Evolutionary conservation across 2,797 vertebrate species (phyloP), one percentile per base, ranked within the genome.

Genomic region (Malacoctenus gilli): DNA sequence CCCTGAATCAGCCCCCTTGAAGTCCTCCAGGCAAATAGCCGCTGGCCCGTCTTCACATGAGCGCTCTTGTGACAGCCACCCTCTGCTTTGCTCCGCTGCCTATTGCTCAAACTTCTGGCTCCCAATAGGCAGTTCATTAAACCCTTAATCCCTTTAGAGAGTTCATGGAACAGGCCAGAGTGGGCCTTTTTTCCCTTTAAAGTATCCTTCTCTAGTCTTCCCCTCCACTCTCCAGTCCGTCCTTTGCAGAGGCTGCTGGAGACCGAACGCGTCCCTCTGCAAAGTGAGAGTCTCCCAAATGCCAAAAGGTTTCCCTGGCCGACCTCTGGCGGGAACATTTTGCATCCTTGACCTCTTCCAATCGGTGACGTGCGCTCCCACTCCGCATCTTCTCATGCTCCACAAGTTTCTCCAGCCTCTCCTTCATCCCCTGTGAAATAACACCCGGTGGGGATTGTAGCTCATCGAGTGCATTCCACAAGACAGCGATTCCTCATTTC

Each of bases 71-170:
- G 85, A 85, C 80, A 74, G 47, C 47, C 67, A 40, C 59, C 44
- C 34, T 67, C 59, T 58, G 48, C 67, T 16, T 67, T 57, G 65
- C 53, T 70, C 34, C 59, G 4, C 36, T 59, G 72, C 64, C 52
- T 75, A 54, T 77, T 31, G 21, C 58, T 64, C 65, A 75, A 71
- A 82, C 59, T 10, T 62, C 70, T 73, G 80, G 75, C 47, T 51
- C 61, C 73, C 73, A 81, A 68, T 75, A 38, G 56, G 74, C 67
- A 68, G 79, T 80, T 86, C 79, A 85, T 86, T 85, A 87, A 83
- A 86, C 56, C 67, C 47, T 66, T 85, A 90, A 86, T 87, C 85
- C 75, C 80, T 50, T 85, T 75, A 77, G 51, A 67, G 64, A 80
- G 78, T 77, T 77, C 70, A 72, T 13, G 25, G 58, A 74, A 67